Evolutionary conservation across 2,797 vertebrate genomes (phyloP), one percentile per base, ranked within the genome.

Genomic region (Valencia hispanica): DNA sequence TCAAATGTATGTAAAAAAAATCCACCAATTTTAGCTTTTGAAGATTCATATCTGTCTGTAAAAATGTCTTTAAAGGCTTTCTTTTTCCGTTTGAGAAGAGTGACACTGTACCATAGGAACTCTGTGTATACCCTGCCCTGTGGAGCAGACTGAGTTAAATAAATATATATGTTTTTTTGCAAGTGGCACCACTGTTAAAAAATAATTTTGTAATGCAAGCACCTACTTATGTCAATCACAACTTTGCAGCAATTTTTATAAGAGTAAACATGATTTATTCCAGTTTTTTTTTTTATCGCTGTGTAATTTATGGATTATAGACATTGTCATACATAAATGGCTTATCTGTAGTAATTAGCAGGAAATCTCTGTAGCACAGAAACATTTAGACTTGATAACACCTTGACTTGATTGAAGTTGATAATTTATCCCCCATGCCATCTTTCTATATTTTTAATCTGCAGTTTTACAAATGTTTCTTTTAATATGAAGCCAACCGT

Each of bases 81-180:
- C 82, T 93, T 93, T 92, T 92, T 92, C 91, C 93, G 90, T 93
- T 87, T 89, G 87, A 94, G 91, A 92, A 92, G 93, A 94, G 90
- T 95, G 94, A 95, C 95, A 95, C 95, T 96, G 94, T 95, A 95
- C 91, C 93, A 95, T 94, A 95, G 90, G 92, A 95, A 93, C 88
- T 95, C 93, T 95, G 93, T 94, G 93, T 94, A 94, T 95, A 88
- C 88, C 92, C 95, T 96, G 95, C 95, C 95, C 95, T 96, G 95
- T 96, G 95, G 95, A 95, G 95, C 95, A 96, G 95, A 95, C 90
- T 88, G 91, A 95, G 93, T 93, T 94, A 89, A 94, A 90, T 69
- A 73, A 69, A 90, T 94, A 89, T 68, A 68, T 43, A 65, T 94
- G 88, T 94, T 92, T 91, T 90, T 94, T 92, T 92, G 92, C 89